Conservation (phyloP, 2,113 vertebrate species). For the Oceanodroma tethys region DNA sequence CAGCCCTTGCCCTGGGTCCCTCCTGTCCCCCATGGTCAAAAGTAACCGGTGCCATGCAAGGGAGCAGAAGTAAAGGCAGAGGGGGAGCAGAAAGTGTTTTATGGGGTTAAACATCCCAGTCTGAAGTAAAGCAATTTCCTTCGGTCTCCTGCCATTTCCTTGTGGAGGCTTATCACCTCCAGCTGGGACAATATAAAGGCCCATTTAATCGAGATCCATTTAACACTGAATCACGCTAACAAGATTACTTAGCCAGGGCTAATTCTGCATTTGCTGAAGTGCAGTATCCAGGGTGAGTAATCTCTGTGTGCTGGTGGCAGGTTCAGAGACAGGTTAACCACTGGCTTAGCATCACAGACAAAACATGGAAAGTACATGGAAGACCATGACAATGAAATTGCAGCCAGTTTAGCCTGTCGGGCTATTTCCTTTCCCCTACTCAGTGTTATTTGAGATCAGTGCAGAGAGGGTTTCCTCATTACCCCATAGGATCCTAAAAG, state of each 20-base stretch:
- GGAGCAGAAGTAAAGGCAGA: background rate
- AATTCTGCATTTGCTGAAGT: constrained; percentile 57
- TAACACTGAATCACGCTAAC: constrained; percentile 71
- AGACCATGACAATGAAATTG: constrained; percentile 25
- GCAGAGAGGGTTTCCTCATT: constrained; percentile 36
- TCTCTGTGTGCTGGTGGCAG: constrained; percentile 39
- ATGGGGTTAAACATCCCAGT: constrained; percentile 61
- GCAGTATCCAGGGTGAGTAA: constrained; percentile 60
- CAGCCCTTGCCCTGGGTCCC: background rate
- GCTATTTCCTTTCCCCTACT: background rate
- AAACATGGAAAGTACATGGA: constrained; percentile 46
- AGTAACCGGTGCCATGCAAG: background rate
- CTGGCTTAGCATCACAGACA: constrained; percentile 47
- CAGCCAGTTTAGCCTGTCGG: background rate
- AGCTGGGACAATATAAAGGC: constrained; percentile 70
- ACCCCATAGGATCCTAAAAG: constrained; percentile 45
- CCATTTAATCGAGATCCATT: constrained; percentile 70
- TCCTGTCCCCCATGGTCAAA: background rate
- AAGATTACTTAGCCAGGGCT: constrained; percentile 61
- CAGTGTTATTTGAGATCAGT: background rate
- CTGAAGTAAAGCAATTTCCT: constrained; percentile 67
- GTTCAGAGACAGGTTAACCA: constrained; percentile 60
- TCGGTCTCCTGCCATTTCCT: constrained; percentile 64
- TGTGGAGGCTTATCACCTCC: constrained; percentile 67
- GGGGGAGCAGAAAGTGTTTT: background rate